A percentile compares a stretch with the other conserved stretches of the same genome.
Conservation (phyloP, 2,797 vertebrate genomes). For the Malacoraja senta region DNA sequence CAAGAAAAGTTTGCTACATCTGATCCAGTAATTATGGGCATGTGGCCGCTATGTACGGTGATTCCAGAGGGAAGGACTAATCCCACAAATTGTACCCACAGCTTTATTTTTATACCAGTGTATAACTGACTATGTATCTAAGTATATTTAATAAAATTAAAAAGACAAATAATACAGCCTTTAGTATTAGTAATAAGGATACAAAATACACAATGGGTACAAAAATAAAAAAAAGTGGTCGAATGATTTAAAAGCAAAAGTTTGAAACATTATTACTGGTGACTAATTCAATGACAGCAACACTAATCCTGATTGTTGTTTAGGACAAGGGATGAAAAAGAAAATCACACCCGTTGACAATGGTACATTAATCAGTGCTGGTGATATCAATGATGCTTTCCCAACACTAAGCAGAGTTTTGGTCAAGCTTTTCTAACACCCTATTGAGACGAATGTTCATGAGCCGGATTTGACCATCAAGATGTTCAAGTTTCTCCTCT, state of each 20-base stretch:
- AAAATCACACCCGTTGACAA: neutral
- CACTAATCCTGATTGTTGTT: neutral
- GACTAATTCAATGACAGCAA: neutral
- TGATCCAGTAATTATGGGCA: too few relatives aligned
- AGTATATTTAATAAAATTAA: neutral
- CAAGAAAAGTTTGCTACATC: too few relatives aligned
- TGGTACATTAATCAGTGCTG: constrained; percentile 10
- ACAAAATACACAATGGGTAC: neutral
- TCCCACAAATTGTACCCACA: too few relatives aligned
- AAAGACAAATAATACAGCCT: too few relatives aligned
- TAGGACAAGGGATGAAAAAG: neutral
- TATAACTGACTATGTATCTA: neutral
- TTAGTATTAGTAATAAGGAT: neutral
- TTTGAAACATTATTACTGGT: neutral
- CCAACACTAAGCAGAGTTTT: constrained; percentile 17
- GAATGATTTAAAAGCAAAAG: neutral
- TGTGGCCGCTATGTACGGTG: too few relatives aligned
- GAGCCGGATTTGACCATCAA: constrained; percentile 86
- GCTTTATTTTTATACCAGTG: neutral
- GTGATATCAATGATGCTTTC: neutral
- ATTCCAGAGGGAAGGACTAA: too few relatives aligned
- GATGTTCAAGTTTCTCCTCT: constrained; percentile 90
- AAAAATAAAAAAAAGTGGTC: constrained; percentile 11
- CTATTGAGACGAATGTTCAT: constrained; percentile 88
- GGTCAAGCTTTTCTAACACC: constrained; percentile 71